Evolutionary conservation across 2,113 vertebrate species (phyloP).

Genomic region (Thryonomys swinderianus): DNA sequence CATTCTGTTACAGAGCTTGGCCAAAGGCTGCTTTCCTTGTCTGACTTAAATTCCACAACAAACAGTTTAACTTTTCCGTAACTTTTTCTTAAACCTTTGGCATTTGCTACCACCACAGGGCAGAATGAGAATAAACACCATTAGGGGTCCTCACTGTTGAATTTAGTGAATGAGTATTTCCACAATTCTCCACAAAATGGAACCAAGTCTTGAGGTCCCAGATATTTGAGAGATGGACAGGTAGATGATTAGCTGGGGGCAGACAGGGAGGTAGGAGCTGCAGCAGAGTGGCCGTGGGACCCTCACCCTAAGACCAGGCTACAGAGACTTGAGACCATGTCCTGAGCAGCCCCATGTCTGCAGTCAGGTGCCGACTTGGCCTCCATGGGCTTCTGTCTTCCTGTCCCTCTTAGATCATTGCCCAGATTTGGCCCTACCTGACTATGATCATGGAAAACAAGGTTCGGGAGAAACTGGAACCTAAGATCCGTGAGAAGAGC

Average conservation of each 20-base stretch:
- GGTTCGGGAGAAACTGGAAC: conserved; percentile 92
- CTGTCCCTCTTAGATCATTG: conserved; percentile 87
- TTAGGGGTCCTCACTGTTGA: background rate
- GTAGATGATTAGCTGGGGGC: accelerated
- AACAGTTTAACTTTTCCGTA: background rate
- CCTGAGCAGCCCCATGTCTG: background rate
- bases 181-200: background rate
- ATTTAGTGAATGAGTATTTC: background rate
- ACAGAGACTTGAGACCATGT: background rate
- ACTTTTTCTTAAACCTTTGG: background rate
- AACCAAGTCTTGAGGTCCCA: background rate
- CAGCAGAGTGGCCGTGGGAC: accelerated
- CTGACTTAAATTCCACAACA: background rate
- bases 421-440: conserved; percentile 96
- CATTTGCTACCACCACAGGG: background rate
- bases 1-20: background rate
- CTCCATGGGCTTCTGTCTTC: background rate
- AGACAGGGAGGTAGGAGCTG: background rate
- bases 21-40: background rate
- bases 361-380: background rate
- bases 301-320: background rate
- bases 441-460: conserved; percentile 95
- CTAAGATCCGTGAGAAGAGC: conserved; percentile 90
- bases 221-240: background rate
- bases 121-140: background rate